Evolutionary conservation across 1,140 invertebrate species (phyloP).

Genomic region (Cydia strobilella): DNA sequence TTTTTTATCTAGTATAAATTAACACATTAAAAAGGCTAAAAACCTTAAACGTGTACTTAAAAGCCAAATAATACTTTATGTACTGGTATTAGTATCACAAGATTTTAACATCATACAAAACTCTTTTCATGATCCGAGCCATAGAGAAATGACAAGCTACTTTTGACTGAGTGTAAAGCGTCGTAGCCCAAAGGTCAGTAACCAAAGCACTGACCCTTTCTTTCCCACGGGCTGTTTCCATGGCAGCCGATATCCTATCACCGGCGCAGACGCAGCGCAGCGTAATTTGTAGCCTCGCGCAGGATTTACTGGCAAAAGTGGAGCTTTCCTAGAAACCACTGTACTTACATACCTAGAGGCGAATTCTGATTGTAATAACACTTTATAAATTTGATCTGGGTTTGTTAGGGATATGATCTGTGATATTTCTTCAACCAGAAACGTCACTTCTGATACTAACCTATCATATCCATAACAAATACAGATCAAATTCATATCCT

Average conservation of each 20-base stretch:
- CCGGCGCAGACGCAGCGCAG: slow-evolving; percentile 41
- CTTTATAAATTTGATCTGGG: too few relatives aligned
- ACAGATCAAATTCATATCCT: too few relatives aligned
- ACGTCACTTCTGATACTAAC: too few relatives aligned
- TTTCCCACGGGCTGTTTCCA: slow-evolving; percentile 48
- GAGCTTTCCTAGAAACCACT: slow-evolving; percentile 28
- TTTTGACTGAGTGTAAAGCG: neutral
- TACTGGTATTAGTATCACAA: neutral
- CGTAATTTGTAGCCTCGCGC: slow-evolving; percentile 71
- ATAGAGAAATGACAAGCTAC: neutral
- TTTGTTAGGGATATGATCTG: too few relatives aligned
- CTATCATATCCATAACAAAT: too few relatives aligned
- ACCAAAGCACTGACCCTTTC: slow-evolving; percentile 19
- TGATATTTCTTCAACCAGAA: too few relatives aligned
- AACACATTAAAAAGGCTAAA: neutral
- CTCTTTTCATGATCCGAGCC: neutral
- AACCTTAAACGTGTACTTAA: neutral
- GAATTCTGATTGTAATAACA: too few relatives aligned
- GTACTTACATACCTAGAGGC: neutral
- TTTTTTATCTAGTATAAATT: too few relatives aligned
- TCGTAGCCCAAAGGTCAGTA: slow-evolving; percentile 12
- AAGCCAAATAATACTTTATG: neutral
- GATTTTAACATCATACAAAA: neutral
- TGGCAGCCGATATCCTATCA: slow-evolving; percentile 63
- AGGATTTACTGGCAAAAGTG: slow-evolving; percentile 38